Percentiles rank a stretch among this genome's conserved stretches.
Evolutionary conservation across 1,140 invertebrate species (phyloP).

Genomic region (Drosophila neocordata): DNA sequence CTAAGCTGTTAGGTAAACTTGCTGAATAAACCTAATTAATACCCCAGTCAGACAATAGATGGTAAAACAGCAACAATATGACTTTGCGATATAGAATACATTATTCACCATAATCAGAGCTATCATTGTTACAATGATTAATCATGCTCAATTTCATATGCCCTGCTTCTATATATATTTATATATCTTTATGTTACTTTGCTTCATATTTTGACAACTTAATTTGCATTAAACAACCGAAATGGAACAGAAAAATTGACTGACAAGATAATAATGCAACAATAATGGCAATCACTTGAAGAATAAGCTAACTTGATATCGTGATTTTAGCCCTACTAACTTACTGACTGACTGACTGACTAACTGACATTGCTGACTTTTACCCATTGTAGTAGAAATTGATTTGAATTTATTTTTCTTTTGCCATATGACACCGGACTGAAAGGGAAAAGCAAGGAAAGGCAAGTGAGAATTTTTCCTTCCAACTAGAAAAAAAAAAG

Average conservation of each 20-base stretch:
- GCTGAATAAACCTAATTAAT: neutral
- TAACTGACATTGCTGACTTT: neutral
- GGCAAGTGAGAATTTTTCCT: neutral
- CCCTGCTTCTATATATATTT: neutral
- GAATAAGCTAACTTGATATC: conserved; percentile 30
- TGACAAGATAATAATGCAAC: conserved; percentile 75
- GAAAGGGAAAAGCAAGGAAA: neutral
- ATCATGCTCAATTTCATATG: conserved; percentile 3
- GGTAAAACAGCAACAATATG: neutral
- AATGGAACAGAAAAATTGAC: conserved; percentile 39
- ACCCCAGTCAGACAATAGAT: neutral
- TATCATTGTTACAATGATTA: neutral
- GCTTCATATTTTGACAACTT: conserved; percentile 67
- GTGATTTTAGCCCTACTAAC: conserved; percentile 29
- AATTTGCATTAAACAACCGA: conserved; percentile 61
- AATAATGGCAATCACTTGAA: conserved; percentile 53
- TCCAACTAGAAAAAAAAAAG: neutral
- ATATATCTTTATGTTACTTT: conserved; percentile 18
- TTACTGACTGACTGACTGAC: neutral
- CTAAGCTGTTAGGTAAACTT: neutral
- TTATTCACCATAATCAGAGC: neutral
- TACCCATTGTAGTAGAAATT: neutral
- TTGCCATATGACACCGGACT: conserved; percentile 12
- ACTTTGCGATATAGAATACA: neutral
- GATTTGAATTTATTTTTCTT: conserved; percentile 10